These are phyloP conservation scores for Prunella fulvescens DNA, from an alignment of 2,113 vertebrate genomes.

Conservation along the genomic window DNA sequence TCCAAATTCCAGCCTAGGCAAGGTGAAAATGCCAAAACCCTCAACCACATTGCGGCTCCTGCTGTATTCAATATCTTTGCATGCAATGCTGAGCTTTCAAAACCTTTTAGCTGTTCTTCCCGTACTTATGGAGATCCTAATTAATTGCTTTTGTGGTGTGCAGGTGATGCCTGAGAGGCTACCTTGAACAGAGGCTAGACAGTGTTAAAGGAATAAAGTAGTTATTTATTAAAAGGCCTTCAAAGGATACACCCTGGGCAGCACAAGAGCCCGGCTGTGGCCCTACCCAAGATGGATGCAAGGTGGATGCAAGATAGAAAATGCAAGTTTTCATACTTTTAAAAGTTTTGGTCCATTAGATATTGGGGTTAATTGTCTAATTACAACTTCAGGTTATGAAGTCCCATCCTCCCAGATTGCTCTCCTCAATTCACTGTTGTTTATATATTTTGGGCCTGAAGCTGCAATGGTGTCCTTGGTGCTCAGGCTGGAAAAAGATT, in stretches of 20 bases:
- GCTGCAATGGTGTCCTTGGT: neutral
- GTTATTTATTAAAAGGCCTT: neutral
- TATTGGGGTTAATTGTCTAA: neutral
- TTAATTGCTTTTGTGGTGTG: neutral
- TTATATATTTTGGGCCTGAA: neutral
- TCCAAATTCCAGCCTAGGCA: neutral
- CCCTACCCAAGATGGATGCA: neutral
- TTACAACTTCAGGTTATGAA: neutral
- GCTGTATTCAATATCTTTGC: neutral
- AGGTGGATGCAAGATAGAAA: no score
- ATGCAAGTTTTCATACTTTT: neutral
- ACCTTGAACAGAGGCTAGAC: neutral
- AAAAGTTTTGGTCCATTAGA: neutral
- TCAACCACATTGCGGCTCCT: neutral
- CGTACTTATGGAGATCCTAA: neutral
- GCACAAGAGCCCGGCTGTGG: neutral
- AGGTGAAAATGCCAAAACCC: neutral
- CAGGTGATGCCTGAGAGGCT: neutral
- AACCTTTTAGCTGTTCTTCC: neutral
- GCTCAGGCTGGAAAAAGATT: neutral
- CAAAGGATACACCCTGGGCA: neutral
- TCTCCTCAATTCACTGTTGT: neutral
- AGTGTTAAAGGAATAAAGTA: neutral
- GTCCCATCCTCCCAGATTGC: neutral
- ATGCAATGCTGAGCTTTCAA: neutral